Percentiles rank a stretch among this genome's conserved stretches.
phyloP scores from a whole-genome alignment of 2,888 invertebrate species.

The Drosophila macrospina region DNA sequence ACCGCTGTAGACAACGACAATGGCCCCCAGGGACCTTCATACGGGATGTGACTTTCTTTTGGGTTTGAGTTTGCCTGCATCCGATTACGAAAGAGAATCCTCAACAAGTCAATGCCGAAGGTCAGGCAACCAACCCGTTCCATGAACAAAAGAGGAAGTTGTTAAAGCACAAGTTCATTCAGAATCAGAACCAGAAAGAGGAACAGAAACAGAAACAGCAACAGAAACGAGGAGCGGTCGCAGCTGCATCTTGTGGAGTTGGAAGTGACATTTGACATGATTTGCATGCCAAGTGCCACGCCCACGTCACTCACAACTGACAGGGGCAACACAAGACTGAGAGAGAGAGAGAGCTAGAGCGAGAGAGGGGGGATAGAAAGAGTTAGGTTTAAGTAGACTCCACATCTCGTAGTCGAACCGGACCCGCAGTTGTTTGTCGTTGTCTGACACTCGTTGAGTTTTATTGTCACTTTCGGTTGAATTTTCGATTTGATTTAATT shows the following conservation, averaged over 20 bases:
- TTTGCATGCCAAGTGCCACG: slow-evolving; percentile 80
- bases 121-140: slow-evolving; percentile 64
- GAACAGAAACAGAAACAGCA: not conserved
- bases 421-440: slow-evolving; percentile 30
- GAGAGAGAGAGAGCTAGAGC: not conserved
- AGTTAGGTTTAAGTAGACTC: slow-evolving; percentile 23
- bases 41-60: slow-evolving; percentile 24
- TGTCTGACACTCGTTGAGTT: slow-evolving; percentile 71
- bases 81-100: slow-evolving; percentile 44
- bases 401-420: slow-evolving; percentile 6
- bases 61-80: slow-evolving; percentile 19
- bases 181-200: slow-evolving; percentile 26
- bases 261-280: slow-evolving; percentile 79
- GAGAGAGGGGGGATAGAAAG: slow-evolving; percentile 8
- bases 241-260: slow-evolving; percentile 64
- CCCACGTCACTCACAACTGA: slow-evolving; percentile 68
- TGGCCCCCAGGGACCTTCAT: slow-evolving; percentile 23
- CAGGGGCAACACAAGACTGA: slow-evolving; percentile 11
- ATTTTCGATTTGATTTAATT: slow-evolving; percentile 60
- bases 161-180: slow-evolving; percentile 29
- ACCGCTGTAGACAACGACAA: slow-evolving; percentile 26
- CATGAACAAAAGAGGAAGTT: slow-evolving; percentile 51
- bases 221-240: slow-evolving; percentile 31
- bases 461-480: slow-evolving; percentile 74
- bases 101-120: slow-evolving; percentile 54